phyloP scores from a whole-genome alignment of 2,888 invertebrate species.

The Sphinx pinastri region DNA sequence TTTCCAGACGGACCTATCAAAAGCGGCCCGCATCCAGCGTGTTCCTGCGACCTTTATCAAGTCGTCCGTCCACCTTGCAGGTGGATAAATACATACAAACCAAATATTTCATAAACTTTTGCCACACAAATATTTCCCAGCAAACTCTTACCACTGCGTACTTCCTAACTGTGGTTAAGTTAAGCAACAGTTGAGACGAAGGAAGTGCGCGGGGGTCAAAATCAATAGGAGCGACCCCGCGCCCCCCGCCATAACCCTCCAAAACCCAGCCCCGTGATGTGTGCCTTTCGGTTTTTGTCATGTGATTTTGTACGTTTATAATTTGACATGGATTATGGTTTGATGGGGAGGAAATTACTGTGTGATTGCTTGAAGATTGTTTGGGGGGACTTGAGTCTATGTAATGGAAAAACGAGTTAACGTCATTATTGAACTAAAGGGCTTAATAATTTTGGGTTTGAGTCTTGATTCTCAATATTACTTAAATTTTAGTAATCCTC shows the following conservation, averaged over 20 bases:
- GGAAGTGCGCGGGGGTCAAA: constrained; percentile 61
- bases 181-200: constrained; percentile 80
- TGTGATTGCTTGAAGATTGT: constrained; percentile 21
- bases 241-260: constrained; percentile 57
- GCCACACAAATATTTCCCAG: not conserved
- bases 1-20: too few species aligned
- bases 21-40: too few species aligned
- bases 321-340: constrained; percentile 32
- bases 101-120: not conserved
- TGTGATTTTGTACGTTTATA: constrained; percentile 47
- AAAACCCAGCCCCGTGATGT: constrained; percentile 49
- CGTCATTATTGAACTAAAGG: not conserved
- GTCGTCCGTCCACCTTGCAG: too few species aligned
- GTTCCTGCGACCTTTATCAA: too few species aligned
- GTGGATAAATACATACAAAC: too few species aligned
- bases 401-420: not conserved
- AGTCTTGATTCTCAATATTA: too few species aligned
- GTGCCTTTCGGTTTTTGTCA: constrained; percentile 61
- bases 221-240: constrained; percentile 71
- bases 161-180: constrained; percentile 46
- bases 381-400: not conserved
- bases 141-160: constrained; percentile 16
- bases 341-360: constrained; percentile 35
- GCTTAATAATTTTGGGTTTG: not conserved
- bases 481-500: too few species aligned